Percentiles rank a stretch among this genome's conserved stretches.
phyloP scores from a whole-genome alignment of 2,113 vertebrate genomes.

The Anseranas semipalmata region DNA sequence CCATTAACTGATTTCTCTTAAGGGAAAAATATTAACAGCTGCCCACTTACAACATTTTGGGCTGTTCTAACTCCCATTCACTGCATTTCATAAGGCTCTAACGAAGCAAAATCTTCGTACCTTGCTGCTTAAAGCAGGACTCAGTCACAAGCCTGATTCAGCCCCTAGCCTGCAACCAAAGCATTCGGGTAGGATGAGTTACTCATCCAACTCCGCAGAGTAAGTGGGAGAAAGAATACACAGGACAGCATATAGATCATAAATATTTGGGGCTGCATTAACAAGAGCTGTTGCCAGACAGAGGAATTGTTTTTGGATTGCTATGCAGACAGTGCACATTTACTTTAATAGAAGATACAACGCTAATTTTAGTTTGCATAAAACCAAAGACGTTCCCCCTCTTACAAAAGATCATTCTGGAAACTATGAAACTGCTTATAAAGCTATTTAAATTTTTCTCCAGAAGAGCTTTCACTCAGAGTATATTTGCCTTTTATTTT shows the following conservation, averaged over 20 bases:
- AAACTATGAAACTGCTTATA: background rate
- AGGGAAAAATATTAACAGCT: background rate
- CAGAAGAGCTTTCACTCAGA: background rate
- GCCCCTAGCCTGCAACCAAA: background rate
- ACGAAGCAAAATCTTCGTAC: background rate
- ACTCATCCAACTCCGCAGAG: background rate
- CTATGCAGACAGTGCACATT: background rate
- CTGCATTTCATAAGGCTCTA: background rate
- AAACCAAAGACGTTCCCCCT: background rate
- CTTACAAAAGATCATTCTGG: background rate
- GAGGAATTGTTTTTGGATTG: background rate
- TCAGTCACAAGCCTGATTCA: background rate
- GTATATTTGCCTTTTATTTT: background rate
- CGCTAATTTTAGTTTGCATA: background rate
- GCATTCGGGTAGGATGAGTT: rapidly evolving
- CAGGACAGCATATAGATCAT: background rate
- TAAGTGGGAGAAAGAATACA: background rate
- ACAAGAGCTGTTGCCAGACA: background rate
- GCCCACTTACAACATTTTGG: background rate
- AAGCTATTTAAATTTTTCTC: background rate
- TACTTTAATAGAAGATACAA: background rate
- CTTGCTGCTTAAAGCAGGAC: background rate
- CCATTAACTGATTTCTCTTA: background rate
- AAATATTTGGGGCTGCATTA: background rate
- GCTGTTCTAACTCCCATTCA: background rate